These are phyloP conservation scores for Misgurnus anguillicaudatus DNA, from an alignment of 2,113 vertebrate genomes.

Conservation along the genomic window DNA sequence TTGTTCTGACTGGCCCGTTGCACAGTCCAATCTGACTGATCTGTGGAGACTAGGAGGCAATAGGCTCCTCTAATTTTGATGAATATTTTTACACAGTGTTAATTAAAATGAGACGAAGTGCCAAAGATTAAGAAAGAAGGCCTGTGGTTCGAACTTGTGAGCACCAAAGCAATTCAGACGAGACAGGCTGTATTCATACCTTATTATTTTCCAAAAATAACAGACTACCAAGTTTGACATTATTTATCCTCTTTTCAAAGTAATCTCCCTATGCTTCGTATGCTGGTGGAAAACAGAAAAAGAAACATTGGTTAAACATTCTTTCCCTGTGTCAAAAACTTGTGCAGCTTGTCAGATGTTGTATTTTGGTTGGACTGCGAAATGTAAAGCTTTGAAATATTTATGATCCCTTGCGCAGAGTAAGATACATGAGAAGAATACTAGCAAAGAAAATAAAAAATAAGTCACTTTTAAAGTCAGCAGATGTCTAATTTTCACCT, in stretches of 20 bases:
- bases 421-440: constrained; percentile 65
- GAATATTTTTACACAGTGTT: constrained; percentile 21
- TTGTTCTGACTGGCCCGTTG: constrained; percentile 41
- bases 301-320: constrained; percentile 51
- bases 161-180: constrained; percentile 8
- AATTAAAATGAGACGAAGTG: constrained; percentile 12
- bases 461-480: constrained; percentile 61
- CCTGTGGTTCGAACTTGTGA: constrained; percentile 15
- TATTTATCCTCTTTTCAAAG: constrained; percentile 44
- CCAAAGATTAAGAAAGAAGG: not conserved
- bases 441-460: constrained; percentile 62
- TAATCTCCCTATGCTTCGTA: not conserved
- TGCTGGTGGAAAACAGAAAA: constrained; percentile 43
- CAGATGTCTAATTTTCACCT: constrained; percentile 74
- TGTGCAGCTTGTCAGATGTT: constrained; percentile 53
- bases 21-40: constrained; percentile 34
- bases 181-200: constrained; percentile 15
- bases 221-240: constrained; percentile 30
- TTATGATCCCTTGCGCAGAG: constrained; percentile 62
- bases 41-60: constrained; percentile 1
- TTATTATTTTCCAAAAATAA: constrained; percentile 44
- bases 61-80: constrained; percentile 11
- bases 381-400: constrained; percentile 58
- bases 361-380: constrained; percentile 70
- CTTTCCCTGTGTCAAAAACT: constrained; percentile 56